Evolutionary conservation across 2,888 invertebrate genomes (phyloP), one percentile per base, ranked within the genome.

Genomic region (Ormia ochracea): DNA sequence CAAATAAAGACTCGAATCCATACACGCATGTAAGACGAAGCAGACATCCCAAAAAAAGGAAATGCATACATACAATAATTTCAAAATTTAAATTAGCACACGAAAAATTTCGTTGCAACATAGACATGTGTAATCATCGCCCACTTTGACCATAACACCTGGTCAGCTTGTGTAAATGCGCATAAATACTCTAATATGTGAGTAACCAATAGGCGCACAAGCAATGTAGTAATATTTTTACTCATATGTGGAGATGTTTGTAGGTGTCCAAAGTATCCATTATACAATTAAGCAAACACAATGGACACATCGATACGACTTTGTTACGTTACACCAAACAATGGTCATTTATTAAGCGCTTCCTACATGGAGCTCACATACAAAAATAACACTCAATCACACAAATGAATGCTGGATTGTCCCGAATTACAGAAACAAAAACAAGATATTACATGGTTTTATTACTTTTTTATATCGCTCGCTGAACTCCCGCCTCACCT

Each of bases 91-190:
- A 4, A n/a, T n/a, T n/a, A n/a, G 52, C 41, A 19, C 52, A 41
- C 17, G 38, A 17, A 36, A 3, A 6, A 4, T 4, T 12, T 14
- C 4, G 23, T 19, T 31, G 61, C 14, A 23, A 28, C 14, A 12
- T 17, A 45, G 1, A 23, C 12, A 45, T 4, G 9, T 4, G 31
- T 41, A n/a, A 19, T 2, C 3, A 68, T 52, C 68, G 61, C 75
- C 69, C 65, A 65, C 59, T 66, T 59, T 66, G 54, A 75, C 75
- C 70, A 66, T 38, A 79, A 75, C 75, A 79, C 75, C 79, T 79
- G 75, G 75, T 75, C 54, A 52, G 59, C 75, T 23, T 79, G 59
- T 68, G 14, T 33, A 68, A 68, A 43, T 59, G 59, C 31, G 41
- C 26, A 61, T 36, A 68, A 68, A 68, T 68, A 41, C 38, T 41